A percentile compares a stretch with the other conserved stretches of the same genome.
These are phyloP conservation scores for Oligia strigilis DNA, from an alignment of 2,888 invertebrate species.

Conservation along the genomic window DNA sequence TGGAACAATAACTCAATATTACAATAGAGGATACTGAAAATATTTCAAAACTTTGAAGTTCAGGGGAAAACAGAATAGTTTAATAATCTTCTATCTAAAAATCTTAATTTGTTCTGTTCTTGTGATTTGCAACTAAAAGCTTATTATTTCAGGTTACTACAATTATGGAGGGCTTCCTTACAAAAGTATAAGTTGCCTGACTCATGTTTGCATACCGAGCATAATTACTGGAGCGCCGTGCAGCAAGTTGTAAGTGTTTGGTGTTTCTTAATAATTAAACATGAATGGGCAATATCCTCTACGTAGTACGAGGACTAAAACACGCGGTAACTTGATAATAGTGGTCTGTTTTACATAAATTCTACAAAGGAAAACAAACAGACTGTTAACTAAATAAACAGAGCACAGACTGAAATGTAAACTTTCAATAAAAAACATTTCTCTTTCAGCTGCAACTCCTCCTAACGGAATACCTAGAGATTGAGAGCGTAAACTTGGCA, in stretches of 20 bases:
- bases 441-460: conserved; percentile 94
- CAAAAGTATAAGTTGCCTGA: conserved; percentile 93
- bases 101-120: background rate
- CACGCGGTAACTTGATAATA: too few species aligned
- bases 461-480: conserved; percentile 96
- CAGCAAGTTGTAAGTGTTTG: conserved; percentile 93
- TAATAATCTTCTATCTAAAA: background rate
- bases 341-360: too few species aligned
- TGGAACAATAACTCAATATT: too few species aligned
- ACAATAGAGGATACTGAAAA: background rate
- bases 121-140: background rate
- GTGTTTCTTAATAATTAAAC: background rate
- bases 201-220: conserved; percentile 91
- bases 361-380: too few species aligned
- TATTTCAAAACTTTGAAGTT: background rate
- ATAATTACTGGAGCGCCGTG: conserved; percentile 97
- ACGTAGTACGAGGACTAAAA: too few species aligned
- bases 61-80: background rate
- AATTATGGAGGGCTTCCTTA: conserved; percentile 95
- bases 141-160: conserved; percentile 91
- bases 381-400: too few species aligned
- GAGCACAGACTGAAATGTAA: too few species aligned
- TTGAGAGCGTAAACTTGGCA: conserved; percentile 94
- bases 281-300: too few species aligned
- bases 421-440: background rate